Evolutionary conservation across 2,797 vertebrate species (phyloP).

Genomic region (Margarornis squamiger): DNA sequence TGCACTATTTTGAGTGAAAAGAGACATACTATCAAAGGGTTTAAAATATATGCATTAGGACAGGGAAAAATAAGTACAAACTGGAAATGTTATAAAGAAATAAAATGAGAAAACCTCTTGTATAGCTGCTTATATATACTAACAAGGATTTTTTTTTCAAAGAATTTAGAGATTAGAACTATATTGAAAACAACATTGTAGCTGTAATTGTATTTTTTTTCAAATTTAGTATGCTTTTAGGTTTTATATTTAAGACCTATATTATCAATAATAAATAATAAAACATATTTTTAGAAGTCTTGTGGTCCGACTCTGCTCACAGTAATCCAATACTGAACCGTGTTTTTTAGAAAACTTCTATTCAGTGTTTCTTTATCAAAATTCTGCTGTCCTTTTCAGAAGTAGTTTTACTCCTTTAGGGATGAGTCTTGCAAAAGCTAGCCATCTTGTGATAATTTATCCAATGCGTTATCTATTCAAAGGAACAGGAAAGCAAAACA

Average conservation of each 20-base stretch:
- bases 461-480: background rate
- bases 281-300: background rate
- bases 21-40: background rate
- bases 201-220: background rate
- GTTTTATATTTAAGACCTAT: background rate
- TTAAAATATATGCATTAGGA: background rate
- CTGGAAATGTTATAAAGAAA: background rate
- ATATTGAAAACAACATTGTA: background rate
- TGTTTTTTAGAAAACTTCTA: background rate
- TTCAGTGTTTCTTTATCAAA: background rate
- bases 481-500: background rate
- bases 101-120: background rate
- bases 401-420: background rate
- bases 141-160: background rate
- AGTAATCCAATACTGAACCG: background rate
- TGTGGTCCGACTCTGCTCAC: background rate
- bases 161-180: background rate
- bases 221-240: background rate
- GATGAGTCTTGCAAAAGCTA: background rate
- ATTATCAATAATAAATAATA: background rate
- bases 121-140: background rate
- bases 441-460: background rate
- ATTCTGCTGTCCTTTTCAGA: background rate
- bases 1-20: conserved; percentile 28
- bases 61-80: background rate